Conservation (phyloP, 2,888 invertebrate species). For the Epsilonema sp. region DNA sequence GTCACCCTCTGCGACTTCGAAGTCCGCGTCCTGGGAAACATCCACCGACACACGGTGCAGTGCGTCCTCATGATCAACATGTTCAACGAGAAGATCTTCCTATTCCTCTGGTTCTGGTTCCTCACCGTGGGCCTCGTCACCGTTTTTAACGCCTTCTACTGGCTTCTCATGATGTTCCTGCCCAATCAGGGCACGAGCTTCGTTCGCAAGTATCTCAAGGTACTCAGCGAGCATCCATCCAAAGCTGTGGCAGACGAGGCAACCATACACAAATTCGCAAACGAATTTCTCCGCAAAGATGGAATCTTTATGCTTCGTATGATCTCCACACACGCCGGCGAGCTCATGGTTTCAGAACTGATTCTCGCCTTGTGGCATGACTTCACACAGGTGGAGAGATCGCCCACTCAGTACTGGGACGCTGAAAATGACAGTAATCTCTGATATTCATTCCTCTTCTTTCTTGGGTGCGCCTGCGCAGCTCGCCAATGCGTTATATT, state of each 20-base stretch:
- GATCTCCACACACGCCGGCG: constrained; percentile 29
- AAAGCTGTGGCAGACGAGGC: constrained; percentile 26
- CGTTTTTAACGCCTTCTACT: constrained; percentile 24
- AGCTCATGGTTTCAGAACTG: constrained; percentile 26
- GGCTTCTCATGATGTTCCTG: constrained; percentile 28
- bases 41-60: constrained; percentile 28
- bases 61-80: constrained; percentile 29
- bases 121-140: constrained; percentile 26
- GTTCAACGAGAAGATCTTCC: constrained; percentile 27
- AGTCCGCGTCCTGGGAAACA: constrained; percentile 18
- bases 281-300: constrained; percentile 25
- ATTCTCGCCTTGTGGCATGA: constrained; percentile 28
- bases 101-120: constrained; percentile 28
- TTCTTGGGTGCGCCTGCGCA: no score
- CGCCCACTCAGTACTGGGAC: constrained; percentile 26
- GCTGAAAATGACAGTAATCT: constrained; percentile 12
- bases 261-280: constrained; percentile 26
- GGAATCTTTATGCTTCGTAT: constrained; percentile 30
- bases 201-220: constrained; percentile 27
- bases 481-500: no score
- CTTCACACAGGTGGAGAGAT: constrained; percentile 27
- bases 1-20: constrained; percentile 29
- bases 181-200: constrained; percentile 26
- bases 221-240: constrained; percentile 25
- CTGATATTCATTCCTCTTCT: background rate